Evolutionary conservation across 2,797 vertebrate species (phyloP).

Genomic region (Macroramphosus scolopax): DNA sequence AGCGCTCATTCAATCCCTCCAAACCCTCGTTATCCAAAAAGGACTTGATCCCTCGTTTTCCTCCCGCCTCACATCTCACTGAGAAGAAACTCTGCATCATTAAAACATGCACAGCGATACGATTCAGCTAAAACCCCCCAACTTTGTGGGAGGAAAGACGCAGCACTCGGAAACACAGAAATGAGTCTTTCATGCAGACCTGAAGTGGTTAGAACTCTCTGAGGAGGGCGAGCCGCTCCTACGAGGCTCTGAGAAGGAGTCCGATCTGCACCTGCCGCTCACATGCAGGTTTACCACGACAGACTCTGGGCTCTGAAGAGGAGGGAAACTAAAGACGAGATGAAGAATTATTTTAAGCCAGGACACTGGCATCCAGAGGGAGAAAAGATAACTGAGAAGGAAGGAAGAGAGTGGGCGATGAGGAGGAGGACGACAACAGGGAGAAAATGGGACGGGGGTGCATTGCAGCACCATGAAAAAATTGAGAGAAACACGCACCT

Average conservation of each 20-base stretch:
- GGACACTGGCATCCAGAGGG: too few relatives aligned
- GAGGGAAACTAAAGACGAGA: too few relatives aligned
- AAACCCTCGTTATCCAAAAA: slow-evolving; percentile 47
- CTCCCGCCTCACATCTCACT: slow-evolving; percentile 24
- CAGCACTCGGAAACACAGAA: slow-evolving; percentile 18
- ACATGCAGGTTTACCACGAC: slow-evolving; percentile 16
- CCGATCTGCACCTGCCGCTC: slow-evolving; percentile 24
- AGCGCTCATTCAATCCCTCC: slow-evolving; percentile 10
- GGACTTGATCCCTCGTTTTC: slow-evolving; percentile 37
- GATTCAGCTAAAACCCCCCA: slow-evolving; percentile 41
- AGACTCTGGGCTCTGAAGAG: slow-evolving; percentile 17
- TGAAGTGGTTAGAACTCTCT: slow-evolving; percentile 25
- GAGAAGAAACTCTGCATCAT: slow-evolving; percentile 36
- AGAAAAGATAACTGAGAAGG: slow-evolving; percentile 7
- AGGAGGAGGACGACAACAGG: slow-evolving; percentile 49
- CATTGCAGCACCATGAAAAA: too few relatives aligned
- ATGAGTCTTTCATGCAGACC: slow-evolving; percentile 21
- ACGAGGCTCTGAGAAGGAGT: too few relatives aligned
- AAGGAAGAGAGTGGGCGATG: slow-evolving; percentile 32
- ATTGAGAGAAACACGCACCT: too few relatives aligned
- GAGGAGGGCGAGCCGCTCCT: not conserved
- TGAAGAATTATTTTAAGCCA: too few relatives aligned
- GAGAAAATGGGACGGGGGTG: slow-evolving; percentile 37
- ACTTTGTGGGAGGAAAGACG: slow-evolving; percentile 45
- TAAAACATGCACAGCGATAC: slow-evolving; percentile 41